Evolutionary conservation across 2,113 vertebrate species (phyloP).

Genomic region (Lota lota): DNA sequence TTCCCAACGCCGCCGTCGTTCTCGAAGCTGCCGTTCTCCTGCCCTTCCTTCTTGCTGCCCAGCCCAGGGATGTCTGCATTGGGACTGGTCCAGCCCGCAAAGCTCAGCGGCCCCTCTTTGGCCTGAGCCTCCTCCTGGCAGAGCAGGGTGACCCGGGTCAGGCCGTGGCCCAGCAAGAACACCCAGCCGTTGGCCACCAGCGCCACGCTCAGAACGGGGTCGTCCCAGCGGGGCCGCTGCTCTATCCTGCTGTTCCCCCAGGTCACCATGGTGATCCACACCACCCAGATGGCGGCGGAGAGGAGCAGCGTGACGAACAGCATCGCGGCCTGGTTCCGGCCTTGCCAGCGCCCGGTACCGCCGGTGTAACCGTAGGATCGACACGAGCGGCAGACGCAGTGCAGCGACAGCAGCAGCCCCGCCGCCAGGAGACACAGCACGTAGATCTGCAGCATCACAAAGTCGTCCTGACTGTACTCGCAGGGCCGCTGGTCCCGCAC

Average conservation of each 20-base stretch:
- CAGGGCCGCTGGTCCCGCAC: slow-evolving; percentile 53
- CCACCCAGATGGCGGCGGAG: slow-evolving; percentile 82
- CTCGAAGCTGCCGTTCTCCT: slow-evolving; percentile 68
- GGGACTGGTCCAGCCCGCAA: slow-evolving; percentile 66
- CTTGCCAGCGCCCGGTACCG: slow-evolving; percentile 54
- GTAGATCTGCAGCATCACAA: slow-evolving; percentile 86
- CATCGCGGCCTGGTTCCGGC: slow-evolving; percentile 71
- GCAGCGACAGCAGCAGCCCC: slow-evolving; percentile 68
- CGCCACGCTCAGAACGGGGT: slow-evolving; percentile 80
- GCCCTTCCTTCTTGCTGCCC: slow-evolving; percentile 49
- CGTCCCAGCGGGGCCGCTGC: slow-evolving; percentile 70
- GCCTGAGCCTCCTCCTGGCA: slow-evolving; percentile 53
- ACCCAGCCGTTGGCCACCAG: slow-evolving; percentile 87
- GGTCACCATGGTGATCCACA: slow-evolving; percentile 83
- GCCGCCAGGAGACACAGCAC: slow-evolving; percentile 81
- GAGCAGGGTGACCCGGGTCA: slow-evolving; percentile 79
- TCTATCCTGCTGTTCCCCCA: slow-evolving; percentile 62
- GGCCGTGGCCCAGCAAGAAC: slow-evolving; percentile 77
- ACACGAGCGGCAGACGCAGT: slow-evolving; percentile 65
- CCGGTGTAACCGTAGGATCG: slow-evolving; percentile 50
- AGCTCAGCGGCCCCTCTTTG: slow-evolving; percentile 57
- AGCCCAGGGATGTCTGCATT: slow-evolving; percentile 36
- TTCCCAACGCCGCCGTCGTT: slow-evolving; percentile 40
- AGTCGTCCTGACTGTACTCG: slow-evolving; percentile 75
- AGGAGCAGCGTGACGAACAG: slow-evolving; percentile 77